Base-by-base conservation (phyloP, 2,888 invertebrate genomes). In the Opisthograptis luteolata region DNA sequence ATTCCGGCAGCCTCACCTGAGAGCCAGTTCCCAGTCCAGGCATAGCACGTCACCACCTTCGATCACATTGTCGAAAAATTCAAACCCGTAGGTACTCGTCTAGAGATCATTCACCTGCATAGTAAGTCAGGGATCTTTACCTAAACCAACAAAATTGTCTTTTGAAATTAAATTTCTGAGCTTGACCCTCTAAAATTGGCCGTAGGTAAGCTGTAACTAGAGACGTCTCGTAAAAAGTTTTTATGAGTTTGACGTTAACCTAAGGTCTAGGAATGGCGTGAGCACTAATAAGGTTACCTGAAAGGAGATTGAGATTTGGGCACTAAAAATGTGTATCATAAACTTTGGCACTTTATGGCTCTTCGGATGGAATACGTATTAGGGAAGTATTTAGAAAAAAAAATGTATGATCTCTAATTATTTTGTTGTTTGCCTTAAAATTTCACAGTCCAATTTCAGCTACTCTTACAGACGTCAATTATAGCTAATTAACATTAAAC, bases 161-260 rank as follows among this genome's bases (percentile, higher is more conserved):
- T 24, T 7, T 25, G 17, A 25, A 32, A 45, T 45, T 37, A 39
- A 37, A 39, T 19, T 40, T 22, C 12, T 15, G 10, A 14, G 13
- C 12, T 24, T 41, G 44, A 45, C 44, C 44, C 20, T 9, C 15
- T 30, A 32, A 42, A 40, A 10, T 31, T 20, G 3, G 22, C 19
- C 27, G 9, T 15, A 9, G 35, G 27, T 37, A 39, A 49, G 31
- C 24, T 14, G 30, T 48, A 45, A 52, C 37, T 48, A 47, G 15
- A 19, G 25, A 17, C 9, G 12, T 30, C 20, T 39, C 52, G 47
- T 60, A 54, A 54, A 60, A 60, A 46, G 28, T 48, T 58, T 60
- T 50, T 50, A 57, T 43, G 44, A 19, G 39, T 24, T 30, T 22
- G 44, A 31, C 54, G 28, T 32, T 50, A 45, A 48, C 34, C 44